phyloP scores from a whole-genome alignment of 2,888 invertebrate genomes.

The Taphrorychus bicolor region DNA sequence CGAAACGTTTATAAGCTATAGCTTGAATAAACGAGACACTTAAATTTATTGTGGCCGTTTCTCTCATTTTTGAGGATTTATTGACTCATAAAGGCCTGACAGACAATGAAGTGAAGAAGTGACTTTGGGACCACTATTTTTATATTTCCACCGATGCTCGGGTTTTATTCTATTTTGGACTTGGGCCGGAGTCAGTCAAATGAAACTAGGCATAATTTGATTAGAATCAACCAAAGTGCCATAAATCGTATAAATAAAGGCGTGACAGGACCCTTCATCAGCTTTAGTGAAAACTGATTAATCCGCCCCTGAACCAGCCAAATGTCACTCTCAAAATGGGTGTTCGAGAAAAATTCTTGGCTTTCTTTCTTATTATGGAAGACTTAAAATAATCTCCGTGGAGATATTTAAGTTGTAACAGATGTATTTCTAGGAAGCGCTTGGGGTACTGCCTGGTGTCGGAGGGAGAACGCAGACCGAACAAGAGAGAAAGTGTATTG shows the following conservation, averaged over 20 bases:
- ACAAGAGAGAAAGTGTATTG: conserved; percentile 40
- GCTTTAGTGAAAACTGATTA: background rate
- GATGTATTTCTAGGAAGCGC: conserved; percentile 51
- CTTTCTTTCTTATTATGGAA: conserved; percentile 47
- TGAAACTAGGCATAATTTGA: background rate
- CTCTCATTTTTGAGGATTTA: conserved; percentile 48
- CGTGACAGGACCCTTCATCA: background rate
- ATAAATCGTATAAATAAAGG: background rate
- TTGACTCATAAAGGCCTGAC: conserved; percentile 46
- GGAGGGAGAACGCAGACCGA: background rate
- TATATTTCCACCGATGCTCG: conserved; percentile 44
- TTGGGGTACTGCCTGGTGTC: conserved; percentile 10
- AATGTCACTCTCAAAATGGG: conserved; percentile 32
- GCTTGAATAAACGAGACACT: conserved; percentile 47
- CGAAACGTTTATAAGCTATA: conserved; percentile 10
- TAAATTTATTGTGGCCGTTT: conserved; percentile 48
- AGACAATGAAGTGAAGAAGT: conserved; percentile 44
- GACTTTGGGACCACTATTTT: conserved; percentile 43
- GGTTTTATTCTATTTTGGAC: conserved; percentile 39
- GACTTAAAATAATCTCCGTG: conserved; percentile 46
- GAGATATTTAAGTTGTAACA: conserved; percentile 51
- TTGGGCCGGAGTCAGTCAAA: background rate
- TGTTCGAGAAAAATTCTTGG: conserved; percentile 42
- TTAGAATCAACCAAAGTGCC: background rate
- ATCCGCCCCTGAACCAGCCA: conserved; percentile 15